Evolutionary conservation across 2,888 invertebrate species (phyloP).

Genomic region (Merodon equestris): DNA sequence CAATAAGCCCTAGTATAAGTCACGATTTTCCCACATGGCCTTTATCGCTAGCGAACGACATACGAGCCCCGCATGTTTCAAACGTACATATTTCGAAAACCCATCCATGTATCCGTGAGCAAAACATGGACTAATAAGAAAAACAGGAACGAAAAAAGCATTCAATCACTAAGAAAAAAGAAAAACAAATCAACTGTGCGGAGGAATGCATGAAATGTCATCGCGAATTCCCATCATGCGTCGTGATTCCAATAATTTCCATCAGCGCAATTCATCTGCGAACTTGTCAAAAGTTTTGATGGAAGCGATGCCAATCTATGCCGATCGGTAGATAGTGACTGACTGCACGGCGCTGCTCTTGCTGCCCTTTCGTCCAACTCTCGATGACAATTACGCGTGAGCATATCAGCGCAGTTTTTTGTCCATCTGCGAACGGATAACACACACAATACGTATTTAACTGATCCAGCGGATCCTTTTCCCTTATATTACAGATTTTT

Average conservation of each 20-base stretch:
- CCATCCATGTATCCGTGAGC: constrained; percentile 28
- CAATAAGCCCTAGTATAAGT: too few species aligned
- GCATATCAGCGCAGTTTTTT: constrained; percentile 64
- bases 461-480: constrained; percentile 61
- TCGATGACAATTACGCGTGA: constrained; percentile 67
- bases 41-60: constrained; percentile 3
- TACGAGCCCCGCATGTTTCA: constrained; percentile 8
- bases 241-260: constrained; percentile 69
- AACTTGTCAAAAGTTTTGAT: constrained; percentile 69
- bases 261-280: constrained; percentile 68
- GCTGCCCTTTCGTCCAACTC: constrained; percentile 24
- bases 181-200: constrained; percentile 52
- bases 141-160: constrained; percentile 36
- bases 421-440: constrained; percentile 47
- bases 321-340: constrained; percentile 41
- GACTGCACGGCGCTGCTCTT: constrained; percentile 33
- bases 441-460: constrained; percentile 51
- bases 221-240: constrained; percentile 70
- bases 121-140: neutral
- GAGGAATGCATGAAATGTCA: constrained; percentile 67
- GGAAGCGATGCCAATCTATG: constrained; percentile 68
- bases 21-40: constrained; percentile 25
- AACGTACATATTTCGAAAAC: constrained; percentile 34
- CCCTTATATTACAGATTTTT: constrained; percentile 67
- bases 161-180: constrained; percentile 2